Conservation (phyloP, 2,113 vertebrate species). For the Microtus oregoni region DNA sequence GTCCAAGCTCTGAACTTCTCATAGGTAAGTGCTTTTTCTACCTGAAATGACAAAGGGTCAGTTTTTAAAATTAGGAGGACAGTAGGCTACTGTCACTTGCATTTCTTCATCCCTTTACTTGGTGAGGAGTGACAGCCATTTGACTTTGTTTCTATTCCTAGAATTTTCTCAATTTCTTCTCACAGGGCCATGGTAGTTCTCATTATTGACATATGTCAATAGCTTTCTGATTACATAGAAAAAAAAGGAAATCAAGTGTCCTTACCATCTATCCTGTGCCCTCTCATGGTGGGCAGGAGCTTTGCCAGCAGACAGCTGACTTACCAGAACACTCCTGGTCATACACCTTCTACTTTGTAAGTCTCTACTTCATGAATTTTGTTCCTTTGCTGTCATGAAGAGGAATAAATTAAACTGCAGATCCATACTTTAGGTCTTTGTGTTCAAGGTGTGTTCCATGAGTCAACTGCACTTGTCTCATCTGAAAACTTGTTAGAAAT, state of each 20-base stretch:
- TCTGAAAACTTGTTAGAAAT: neutral
- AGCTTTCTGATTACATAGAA: neutral
- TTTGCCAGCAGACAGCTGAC: neutral
- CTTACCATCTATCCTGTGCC: neutral
- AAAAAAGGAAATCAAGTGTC: neutral
- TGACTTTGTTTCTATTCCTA: neutral
- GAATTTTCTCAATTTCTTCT: neutral
- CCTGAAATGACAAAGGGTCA: constrained; percentile 81
- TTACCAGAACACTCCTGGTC: no score
- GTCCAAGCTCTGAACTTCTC: constrained; percentile 92
- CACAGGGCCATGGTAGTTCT: neutral
- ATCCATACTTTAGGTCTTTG: neutral
- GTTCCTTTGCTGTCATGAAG: neutral
- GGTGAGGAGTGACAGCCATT: neutral
- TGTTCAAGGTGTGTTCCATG: neutral
- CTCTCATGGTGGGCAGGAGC: rapidly evolving
- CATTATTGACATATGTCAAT: neutral
- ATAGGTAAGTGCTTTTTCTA: constrained; percentile 89
- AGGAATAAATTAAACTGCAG: neutral
- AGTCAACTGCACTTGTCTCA: neutral
- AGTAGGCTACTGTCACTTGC: no score
- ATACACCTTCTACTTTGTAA: neutral
- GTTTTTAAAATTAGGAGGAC: neutral
- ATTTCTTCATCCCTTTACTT: neutral
- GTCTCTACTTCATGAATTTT: neutral